A percentile compares a stretch with the other conserved stretches of the same genome.
Conservation (phyloP, 2,113 vertebrate species). For the Phalacrocorax brasilianus region DNA sequence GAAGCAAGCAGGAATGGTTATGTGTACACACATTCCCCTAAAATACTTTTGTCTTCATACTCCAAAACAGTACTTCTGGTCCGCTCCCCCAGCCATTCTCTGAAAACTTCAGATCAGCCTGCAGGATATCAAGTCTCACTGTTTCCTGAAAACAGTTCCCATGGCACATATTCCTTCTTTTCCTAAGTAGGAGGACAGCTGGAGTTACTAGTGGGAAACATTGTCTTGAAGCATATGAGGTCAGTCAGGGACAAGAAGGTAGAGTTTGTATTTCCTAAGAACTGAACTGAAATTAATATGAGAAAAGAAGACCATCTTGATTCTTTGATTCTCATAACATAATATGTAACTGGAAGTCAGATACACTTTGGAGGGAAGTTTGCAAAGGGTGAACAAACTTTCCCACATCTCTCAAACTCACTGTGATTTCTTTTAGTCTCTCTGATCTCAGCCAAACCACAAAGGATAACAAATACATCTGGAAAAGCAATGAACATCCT, state of each 20-base stretch:
- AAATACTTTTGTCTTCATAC: not conserved
- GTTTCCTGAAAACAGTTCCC: not conserved
- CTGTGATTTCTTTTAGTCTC: not conserved
- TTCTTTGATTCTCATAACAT: not conserved
- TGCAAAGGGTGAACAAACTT: constrained; percentile 11
- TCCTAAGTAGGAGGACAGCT: not conserved
- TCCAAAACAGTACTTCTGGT: not conserved
- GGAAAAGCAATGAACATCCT: constrained; percentile 42
- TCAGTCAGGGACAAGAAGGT: not conserved
- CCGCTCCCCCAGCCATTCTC: not conserved
- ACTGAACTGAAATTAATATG: not conserved
- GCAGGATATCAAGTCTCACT: not conserved
- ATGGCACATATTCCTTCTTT: not conserved
- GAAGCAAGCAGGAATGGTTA: not conserved
- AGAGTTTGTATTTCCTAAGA: not conserved
- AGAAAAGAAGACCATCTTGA: not conserved
- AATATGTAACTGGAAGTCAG: not conserved
- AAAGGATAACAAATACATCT: constrained; percentile 29
- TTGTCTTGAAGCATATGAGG: not conserved
- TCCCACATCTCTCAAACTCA: constrained; percentile 28
- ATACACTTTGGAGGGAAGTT: not conserved
- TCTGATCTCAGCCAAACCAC: constrained; percentile 53
- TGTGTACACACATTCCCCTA: not conserved
- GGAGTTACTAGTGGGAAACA: not conserved
- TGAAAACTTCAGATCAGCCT: not conserved